phyloP scores from a whole-genome alignment of 2,113 vertebrate species.

The Aphyosemion australe region DNA sequence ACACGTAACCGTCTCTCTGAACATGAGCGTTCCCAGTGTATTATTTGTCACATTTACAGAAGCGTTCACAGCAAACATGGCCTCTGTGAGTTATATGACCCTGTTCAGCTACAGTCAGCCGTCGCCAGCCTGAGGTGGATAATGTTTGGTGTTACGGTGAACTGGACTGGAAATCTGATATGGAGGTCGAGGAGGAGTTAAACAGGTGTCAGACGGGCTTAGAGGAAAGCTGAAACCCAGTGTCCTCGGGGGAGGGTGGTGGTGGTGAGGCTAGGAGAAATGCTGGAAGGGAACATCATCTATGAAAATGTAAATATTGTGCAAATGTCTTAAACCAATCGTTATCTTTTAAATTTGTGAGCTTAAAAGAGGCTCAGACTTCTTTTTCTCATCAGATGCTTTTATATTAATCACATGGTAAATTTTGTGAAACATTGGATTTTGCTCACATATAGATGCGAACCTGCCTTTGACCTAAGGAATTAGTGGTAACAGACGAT shows the following conservation, averaged over 20 bases:
- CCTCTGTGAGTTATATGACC: background rate
- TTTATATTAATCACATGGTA: too few species aligned
- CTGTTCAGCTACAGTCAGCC: background rate
- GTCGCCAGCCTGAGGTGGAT: slow-evolving; percentile 1
- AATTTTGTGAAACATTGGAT: too few species aligned
- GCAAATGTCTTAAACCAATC: too few species aligned
- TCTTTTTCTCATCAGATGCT: too few species aligned
- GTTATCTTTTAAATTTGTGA: too few species aligned
- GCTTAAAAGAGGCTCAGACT: too few species aligned
- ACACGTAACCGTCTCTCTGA: too few species aligned
- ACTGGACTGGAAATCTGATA: background rate
- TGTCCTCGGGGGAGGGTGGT: slow-evolving; percentile 9
- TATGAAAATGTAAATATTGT: too few species aligned
- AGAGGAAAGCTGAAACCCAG: slow-evolving; percentile 27
- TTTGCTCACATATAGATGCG: too few species aligned
- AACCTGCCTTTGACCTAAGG: too few species aligned
- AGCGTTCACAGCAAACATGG: background rate
- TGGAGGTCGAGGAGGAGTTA: slow-evolving; percentile 12
- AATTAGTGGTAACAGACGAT: too few species aligned
- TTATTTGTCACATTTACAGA: slow-evolving; percentile 14
- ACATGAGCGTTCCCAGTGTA: background rate
- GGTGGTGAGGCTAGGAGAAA: slow-evolving; percentile 1
- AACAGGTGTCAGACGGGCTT: slow-evolving; percentile 53
- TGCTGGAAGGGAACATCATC: background rate
- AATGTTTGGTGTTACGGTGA: slow-evolving; percentile 20